Evolutionary conservation across 1,140 invertebrate species (phyloP).

Genomic region (Cyphomyrmex costatus): DNA sequence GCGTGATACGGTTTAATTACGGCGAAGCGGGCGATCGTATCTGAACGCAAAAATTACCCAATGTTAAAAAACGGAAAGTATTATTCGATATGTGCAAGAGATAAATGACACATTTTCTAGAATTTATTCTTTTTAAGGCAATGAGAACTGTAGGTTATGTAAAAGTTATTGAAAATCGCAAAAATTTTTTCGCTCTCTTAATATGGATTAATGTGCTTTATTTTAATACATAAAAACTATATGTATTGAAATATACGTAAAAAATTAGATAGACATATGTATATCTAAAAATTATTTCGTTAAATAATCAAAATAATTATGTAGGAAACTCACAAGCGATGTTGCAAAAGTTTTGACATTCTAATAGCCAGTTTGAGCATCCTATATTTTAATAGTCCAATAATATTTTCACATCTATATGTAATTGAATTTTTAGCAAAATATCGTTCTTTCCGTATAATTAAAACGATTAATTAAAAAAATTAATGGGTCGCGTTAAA

Average conservation of each 20-base stretch:
- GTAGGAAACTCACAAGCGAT: no score
- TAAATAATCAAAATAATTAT: no score
- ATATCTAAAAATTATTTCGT: no score
- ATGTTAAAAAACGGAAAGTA: neutral
- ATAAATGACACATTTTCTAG: neutral
- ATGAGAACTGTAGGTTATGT: neutral
- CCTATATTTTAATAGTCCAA: no score
- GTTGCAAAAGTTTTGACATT: no score
- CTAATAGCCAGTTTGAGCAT: no score
- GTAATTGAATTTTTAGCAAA: no score
- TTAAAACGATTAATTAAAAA: neutral
- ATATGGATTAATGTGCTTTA: neutral
- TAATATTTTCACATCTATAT: no score
- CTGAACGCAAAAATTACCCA: neutral
- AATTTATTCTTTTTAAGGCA: neutral
- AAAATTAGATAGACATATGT: no score
- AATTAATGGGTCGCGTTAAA: neutral
- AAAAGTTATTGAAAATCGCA: neutral
- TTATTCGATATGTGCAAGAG: neutral
- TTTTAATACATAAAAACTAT: neutral
- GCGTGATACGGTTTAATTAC: constrained; percentile 49
- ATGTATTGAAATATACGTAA: neutral
- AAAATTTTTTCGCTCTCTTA: neutral
- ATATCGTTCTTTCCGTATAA: no score
- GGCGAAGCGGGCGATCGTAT: constrained; percentile 6